A percentile compares a stretch with the other conserved stretches of the same genome.
phyloP scores from a whole-genome alignment of 2,888 invertebrate genomes.

The Pachycephus smyrnensis region DNA sequence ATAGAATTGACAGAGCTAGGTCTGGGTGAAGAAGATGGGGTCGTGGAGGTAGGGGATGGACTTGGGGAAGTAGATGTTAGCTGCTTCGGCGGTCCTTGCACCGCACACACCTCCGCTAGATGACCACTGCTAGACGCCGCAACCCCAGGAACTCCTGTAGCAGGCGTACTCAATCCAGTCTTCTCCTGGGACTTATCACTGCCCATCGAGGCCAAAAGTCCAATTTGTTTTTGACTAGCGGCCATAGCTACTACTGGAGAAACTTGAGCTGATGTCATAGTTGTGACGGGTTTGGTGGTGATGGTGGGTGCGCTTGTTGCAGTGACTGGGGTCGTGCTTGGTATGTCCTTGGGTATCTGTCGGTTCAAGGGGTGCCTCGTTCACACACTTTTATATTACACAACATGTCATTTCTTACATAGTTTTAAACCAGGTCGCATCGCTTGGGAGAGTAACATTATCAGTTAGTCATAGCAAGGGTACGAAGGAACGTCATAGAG shows the following conservation, averaged over 20 bases:
- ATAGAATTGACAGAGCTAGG: slow-evolving; percentile 59
- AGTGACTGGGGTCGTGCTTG: slow-evolving; percentile 66
- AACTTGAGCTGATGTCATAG: slow-evolving; percentile 56
- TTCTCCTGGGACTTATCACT: slow-evolving; percentile 54
- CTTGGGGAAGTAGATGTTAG: slow-evolving; percentile 64
- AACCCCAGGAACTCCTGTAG: slow-evolving; percentile 61
- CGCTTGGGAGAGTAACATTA: slow-evolving; percentile 3
- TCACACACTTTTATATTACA: slow-evolving; percentile 53
- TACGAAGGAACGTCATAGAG: not conserved
- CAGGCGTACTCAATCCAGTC: slow-evolving; percentile 53
- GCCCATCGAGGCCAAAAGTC: slow-evolving; percentile 55
- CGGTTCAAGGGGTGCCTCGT: slow-evolving; percentile 66
- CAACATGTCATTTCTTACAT: not conserved
- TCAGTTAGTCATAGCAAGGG: slow-evolving; percentile 4
- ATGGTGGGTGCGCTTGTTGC: slow-evolving; percentile 66
- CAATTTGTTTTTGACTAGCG: slow-evolving; percentile 58
- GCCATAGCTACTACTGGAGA: slow-evolving; percentile 58
- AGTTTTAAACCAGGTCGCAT: not conserved
- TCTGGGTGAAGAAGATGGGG: slow-evolving; percentile 61
- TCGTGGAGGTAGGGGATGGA: slow-evolving; percentile 59
- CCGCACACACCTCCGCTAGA: slow-evolving; percentile 67
- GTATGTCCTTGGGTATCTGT: slow-evolving; percentile 73
- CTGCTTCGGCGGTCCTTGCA: slow-evolving; percentile 66
- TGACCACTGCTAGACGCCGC: slow-evolving; percentile 57
- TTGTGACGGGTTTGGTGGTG: slow-evolving; percentile 61